Conservation (phyloP, 2,113 vertebrate genomes). For the Malurus melanocephalus region DNA sequence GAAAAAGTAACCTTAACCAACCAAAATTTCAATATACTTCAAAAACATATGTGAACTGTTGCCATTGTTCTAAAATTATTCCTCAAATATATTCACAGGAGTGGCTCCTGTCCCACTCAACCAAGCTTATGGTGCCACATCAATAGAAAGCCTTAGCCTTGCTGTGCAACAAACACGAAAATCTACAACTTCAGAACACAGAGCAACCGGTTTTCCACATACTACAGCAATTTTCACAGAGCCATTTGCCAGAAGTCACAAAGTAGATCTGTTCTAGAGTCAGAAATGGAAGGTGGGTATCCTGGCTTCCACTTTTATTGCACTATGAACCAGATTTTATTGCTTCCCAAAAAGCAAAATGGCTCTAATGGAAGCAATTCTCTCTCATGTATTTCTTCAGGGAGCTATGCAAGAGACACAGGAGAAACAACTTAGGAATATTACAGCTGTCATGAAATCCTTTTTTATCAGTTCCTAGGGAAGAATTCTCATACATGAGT, state of each 20-base stretch:
- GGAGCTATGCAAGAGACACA: not conserved
- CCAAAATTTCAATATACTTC: not conserved
- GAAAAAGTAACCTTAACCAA: not conserved
- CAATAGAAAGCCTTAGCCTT: not conserved
- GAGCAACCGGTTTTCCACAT: not conserved
- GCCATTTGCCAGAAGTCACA: not conserved
- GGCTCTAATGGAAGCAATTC: constrained; percentile 28
- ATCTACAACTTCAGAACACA: not conserved
- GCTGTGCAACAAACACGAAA: not conserved
- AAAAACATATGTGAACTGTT: not conserved
- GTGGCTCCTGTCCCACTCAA: not conserved
- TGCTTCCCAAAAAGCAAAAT: constrained; percentile 20
- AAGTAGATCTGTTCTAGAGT: not conserved
- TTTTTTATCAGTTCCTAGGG: constrained; percentile 40
- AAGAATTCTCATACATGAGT: constrained; percentile 48
- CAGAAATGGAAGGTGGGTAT: not conserved
- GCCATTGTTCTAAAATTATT: constrained; percentile 1
- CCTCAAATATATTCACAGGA: not conserved
- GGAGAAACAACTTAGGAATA: constrained; percentile 32
- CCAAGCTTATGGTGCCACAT: not conserved
- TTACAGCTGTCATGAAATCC: constrained; percentile 30
- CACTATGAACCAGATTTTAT: not conserved
- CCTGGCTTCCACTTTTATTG: constrained; percentile 7
- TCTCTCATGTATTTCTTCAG: constrained; percentile 15
- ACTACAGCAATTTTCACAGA: not conserved